phyloP scores from a whole-genome alignment of 2,888 invertebrate genomes.

The Malacosoma neustria region DNA sequence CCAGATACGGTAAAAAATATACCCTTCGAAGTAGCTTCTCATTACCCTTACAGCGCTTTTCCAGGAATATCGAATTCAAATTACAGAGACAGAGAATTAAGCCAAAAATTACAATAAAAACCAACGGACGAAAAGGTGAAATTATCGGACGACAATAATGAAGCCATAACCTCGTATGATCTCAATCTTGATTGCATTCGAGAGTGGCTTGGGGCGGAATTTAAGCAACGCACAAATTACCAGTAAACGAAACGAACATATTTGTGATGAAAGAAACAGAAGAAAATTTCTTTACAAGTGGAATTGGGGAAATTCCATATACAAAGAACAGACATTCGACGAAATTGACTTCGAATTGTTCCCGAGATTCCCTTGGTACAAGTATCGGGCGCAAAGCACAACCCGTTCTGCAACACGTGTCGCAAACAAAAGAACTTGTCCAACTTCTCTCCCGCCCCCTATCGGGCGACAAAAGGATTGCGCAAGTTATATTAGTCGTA shows the following conservation, averaged over 20 bases:
- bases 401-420: constrained; percentile 72
- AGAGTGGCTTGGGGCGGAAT: constrained; percentile 21
- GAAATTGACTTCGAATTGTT: constrained; percentile 45
- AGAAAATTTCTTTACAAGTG: constrained; percentile 33
- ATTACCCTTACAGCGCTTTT: background rate
- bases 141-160: constrained; percentile 21
- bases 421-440: constrained; percentile 67
- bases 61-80: background rate
- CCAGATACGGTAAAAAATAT: constrained; percentile 15
- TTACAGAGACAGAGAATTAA: background rate
- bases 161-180: constrained; percentile 29
- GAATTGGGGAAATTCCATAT: constrained; percentile 28
- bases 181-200: constrained; percentile 29
- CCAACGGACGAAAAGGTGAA: constrained; percentile 7
- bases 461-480: constrained; percentile 66
- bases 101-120: background rate
- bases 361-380: constrained; percentile 49
- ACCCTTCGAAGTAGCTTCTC: constrained; percentile 2
- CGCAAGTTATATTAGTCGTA: constrained; percentile 70
- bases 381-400: constrained; percentile 62
- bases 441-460: constrained; percentile 37
- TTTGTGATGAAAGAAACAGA: constrained; percentile 26
- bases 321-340: constrained; percentile 38
- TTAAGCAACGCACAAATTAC: constrained; percentile 23
- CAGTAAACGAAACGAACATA: constrained; percentile 20